Base-by-base conservation (phyloP, 2,888 invertebrate genomes). In the Steinernema carpocapsae region DNA sequence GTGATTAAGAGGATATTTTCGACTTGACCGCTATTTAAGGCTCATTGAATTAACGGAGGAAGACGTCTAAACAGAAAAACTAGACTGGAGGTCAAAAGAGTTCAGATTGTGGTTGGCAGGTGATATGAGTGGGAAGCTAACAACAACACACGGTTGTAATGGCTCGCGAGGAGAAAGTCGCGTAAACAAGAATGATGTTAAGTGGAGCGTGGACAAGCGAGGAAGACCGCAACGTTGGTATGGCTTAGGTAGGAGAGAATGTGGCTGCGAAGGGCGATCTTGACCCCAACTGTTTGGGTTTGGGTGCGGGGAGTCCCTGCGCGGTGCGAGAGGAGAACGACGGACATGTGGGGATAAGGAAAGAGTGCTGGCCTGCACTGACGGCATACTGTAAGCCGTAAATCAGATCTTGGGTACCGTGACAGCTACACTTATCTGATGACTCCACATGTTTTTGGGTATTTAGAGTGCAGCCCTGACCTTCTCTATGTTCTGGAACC, bases 241-340 rank as follows among this genome's bases (percentile, higher is more conserved):
- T 56, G 56, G 56, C 26, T 26, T 48, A 14, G 48, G 48, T 48
- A 7, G 48, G 48, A 14, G 3, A 19, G 17, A 56, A 26, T 22
- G 56, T 14, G 4, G 56, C 48, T 48, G 56, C 22, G 56, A 14
- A 17, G 48, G 19, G 56, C 56, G 56, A 22, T 56, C 24, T 56
- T 56, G 56, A 56, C 56, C 56, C 19, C 56, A 22, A 56, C 56
- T 22, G 56, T 56, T 56, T 56, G 56, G 56, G 56, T 56, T 56
- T 56, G 56, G 56, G 56, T 56, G 17, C 26, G 56, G 26, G 56
- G 56, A 56, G 17, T 17, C 22, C 56, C 56, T 22, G 24, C 24
- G 56, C 56, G 6, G 22, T 56, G 56, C 14, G 56, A 6, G 48
- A 14, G 17, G 17, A 48, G 48, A 19, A 7, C 48, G 48, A 48